These are phyloP conservation scores for Cephus sareptanus DNA, from an alignment of 2,888 invertebrate genomes.

Conservation along the genomic window DNA sequence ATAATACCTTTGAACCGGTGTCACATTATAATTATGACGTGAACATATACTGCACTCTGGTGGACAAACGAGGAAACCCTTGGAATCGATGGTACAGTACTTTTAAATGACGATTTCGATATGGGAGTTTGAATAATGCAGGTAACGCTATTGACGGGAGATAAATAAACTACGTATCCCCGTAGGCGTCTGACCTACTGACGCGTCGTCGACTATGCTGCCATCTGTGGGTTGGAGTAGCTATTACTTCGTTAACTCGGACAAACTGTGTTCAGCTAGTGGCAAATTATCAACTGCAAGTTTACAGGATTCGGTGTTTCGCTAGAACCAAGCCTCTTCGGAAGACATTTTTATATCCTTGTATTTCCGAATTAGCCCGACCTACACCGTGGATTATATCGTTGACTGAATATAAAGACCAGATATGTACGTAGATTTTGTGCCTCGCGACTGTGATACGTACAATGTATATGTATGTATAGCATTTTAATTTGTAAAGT, in stretches of 20 bases:
- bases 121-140: background rate
- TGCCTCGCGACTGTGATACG: background rate
- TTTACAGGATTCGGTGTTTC: background rate
- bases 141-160: background rate
- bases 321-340: background rate
- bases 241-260: background rate
- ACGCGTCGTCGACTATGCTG: background rate
- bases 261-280: no score
- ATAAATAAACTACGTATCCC: background rate
- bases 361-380: background rate
- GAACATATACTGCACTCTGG: background rate
- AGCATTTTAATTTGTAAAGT: background rate
- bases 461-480: background rate
- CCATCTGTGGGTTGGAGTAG: background rate
- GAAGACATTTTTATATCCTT: background rate
- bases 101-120: background rate
- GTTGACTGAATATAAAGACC: background rate
- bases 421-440: background rate
- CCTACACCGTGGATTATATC: background rate
- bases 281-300: background rate
- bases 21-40: background rate
- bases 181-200: background rate
- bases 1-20: background rate
- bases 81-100: background rate
- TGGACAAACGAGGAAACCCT: background rate